Conservation (phyloP, 1,140 invertebrate species). For the Leptopilina boulardi region DNA sequence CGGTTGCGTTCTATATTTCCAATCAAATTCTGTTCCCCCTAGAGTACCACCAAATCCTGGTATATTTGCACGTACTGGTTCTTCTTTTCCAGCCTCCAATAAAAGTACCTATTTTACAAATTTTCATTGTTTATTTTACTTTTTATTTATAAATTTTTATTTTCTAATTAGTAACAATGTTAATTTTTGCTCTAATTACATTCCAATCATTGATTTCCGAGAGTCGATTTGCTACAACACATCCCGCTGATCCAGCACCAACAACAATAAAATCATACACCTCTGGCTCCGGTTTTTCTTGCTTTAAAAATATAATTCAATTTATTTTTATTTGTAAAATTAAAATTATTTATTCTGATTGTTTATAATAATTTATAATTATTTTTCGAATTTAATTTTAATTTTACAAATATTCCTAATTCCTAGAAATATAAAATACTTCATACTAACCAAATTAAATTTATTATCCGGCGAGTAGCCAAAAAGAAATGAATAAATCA, state of each 20-base stretch:
- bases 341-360: too few species aligned
- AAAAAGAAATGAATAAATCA: not conserved
- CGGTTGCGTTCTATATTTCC: not conserved
- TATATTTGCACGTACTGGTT: constrained; percentile 53
- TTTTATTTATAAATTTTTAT: not conserved
- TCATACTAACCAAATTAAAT: not conserved
- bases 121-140: not conserved
- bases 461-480: not conserved
- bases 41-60: constrained; percentile 47
- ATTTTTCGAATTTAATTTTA: not conserved
- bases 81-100: constrained; percentile 74
- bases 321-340: too few species aligned
- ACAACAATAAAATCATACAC: not conserved
- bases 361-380: too few species aligned
- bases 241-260: not conserved
- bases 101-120: constrained; percentile 64
- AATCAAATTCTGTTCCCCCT: not conserved
- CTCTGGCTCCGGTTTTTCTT: not conserved
- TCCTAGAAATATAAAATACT: too few species aligned
- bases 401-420: not conserved
- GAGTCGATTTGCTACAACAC: not conserved
- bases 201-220: not conserved
- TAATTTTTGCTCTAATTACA: too few species aligned
- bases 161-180: not conserved
- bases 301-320: not conserved